Percentiles rank a stretch among this genome's conserved stretches.
These are phyloP conservation scores for Bradypodion ventrale DNA, from an alignment of 2,797 vertebrate genomes.

Conservation along the genomic window DNA sequence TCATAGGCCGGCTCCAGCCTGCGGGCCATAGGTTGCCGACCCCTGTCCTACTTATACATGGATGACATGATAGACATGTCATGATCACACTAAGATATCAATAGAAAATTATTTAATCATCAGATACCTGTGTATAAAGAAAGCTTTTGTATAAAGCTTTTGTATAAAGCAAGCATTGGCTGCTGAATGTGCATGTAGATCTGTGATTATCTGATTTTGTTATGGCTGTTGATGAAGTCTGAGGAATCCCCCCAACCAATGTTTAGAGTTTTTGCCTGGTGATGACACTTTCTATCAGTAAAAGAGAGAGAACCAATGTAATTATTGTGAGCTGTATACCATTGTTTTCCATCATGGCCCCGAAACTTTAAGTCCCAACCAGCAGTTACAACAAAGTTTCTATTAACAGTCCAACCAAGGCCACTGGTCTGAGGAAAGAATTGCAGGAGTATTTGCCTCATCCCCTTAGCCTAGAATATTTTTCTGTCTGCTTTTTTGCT, in stretches of 20 bases:
- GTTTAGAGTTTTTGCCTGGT: not conserved
- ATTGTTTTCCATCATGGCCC: not conserved
- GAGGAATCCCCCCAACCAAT: not conserved
- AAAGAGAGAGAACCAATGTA: not conserved
- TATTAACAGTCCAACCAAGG: not conserved
- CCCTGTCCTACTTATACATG: not conserved
- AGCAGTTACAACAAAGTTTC: not conserved
- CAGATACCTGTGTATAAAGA: not conserved
- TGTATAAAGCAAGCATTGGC: not conserved
- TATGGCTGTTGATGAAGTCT: not conserved
- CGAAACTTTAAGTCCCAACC: not conserved
- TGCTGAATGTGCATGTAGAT: not conserved
- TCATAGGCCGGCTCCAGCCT: too few species aligned
- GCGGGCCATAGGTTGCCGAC: too few species aligned
- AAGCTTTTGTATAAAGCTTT: not conserved
- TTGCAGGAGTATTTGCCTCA: not conserved
- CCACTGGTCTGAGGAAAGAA: not conserved
- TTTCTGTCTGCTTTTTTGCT: not conserved
- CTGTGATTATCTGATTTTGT: not conserved
- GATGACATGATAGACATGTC: not conserved
- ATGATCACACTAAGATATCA: accelerated
- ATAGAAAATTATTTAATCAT: accelerated
- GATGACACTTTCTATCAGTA: not conserved
- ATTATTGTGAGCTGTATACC: not conserved
- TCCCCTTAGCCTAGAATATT: not conserved